Percentiles rank a stretch among this genome's conserved stretches.
phyloP scores from a whole-genome alignment of 1,140 invertebrate genomes.

The Aplysia californica region DNA sequence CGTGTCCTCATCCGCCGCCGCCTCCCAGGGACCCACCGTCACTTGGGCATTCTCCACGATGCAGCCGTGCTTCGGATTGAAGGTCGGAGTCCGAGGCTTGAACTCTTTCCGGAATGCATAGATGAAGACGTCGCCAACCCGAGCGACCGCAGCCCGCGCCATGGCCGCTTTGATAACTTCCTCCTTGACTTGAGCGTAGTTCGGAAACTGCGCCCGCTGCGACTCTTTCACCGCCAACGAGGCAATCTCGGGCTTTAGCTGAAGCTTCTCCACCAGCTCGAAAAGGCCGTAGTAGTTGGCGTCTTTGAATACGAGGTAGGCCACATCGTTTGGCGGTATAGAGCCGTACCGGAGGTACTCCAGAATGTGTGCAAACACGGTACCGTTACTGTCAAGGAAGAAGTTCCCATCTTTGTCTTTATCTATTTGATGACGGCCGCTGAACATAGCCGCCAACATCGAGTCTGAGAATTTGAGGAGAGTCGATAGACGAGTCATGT shows the following conservation, averaged over 20 bases:
- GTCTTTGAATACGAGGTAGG: constrained; percentile 50
- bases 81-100: constrained; percentile 47
- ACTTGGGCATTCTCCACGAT: constrained; percentile 55
- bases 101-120: constrained; percentile 56
- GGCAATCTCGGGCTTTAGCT: constrained; percentile 51
- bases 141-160: constrained; percentile 48
- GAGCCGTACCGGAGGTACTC: constrained; percentile 59
- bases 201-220: constrained; percentile 55
- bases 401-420: constrained; percentile 61
- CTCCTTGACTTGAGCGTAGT: constrained; percentile 49
- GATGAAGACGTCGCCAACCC: constrained; percentile 56
- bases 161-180: constrained; percentile 50
- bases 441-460: constrained; percentile 67
- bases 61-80: constrained; percentile 59
- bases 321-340: constrained; percentile 49
- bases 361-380: constrained; percentile 54
- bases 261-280: constrained; percentile 49
- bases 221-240: constrained; percentile 49
- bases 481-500: constrained; percentile 61
- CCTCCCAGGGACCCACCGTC: constrained; percentile 55
- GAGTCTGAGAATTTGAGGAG: constrained; percentile 62
- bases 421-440: constrained; percentile 61
- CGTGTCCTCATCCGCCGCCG: constrained; percentile 54
- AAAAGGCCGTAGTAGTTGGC: constrained; percentile 60
- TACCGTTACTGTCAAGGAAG: constrained; percentile 62